phyloP scores from a whole-genome alignment of 2,113 vertebrate genomes.

The Aix galericulata region DNA sequence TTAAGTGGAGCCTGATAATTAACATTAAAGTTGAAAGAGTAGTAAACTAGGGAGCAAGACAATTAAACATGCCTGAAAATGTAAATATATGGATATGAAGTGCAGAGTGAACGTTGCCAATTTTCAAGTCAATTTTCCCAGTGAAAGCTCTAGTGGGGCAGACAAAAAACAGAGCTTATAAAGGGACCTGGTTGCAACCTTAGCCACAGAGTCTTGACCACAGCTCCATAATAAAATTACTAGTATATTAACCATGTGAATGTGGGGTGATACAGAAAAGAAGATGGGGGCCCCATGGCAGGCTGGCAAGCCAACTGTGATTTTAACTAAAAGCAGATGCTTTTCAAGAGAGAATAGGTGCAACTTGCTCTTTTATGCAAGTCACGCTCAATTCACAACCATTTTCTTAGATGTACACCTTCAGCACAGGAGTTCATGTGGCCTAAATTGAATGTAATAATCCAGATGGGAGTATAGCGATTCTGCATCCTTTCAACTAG shows the following conservation, averaged over 20 bases:
- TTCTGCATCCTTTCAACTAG: slow-evolving; percentile 68
- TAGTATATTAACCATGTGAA: slow-evolving; percentile 70
- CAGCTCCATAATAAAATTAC: slow-evolving; percentile 70
- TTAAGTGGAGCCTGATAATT: neutral
- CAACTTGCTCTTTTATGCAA: slow-evolving; percentile 68
- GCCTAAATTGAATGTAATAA: slow-evolving; percentile 73
- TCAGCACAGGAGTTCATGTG: slow-evolving; percentile 70
- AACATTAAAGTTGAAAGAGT: slow-evolving; percentile 52
- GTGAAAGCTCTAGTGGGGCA: slow-evolving; percentile 48
- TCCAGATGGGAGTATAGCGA: slow-evolving; percentile 67
- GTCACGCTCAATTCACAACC: slow-evolving; percentile 69
- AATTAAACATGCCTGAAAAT: slow-evolving; percentile 57
- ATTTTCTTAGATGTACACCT: slow-evolving; percentile 73
- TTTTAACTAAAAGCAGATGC: slow-evolving; percentile 71
- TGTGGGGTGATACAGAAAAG: slow-evolving; percentile 55
- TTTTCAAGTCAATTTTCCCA: slow-evolving; percentile 65
- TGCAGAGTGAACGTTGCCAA: slow-evolving; percentile 44
- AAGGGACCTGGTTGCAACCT: slow-evolving; percentile 66
- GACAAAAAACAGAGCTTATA: slow-evolving; percentile 64
- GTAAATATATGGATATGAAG: slow-evolving; percentile 50
- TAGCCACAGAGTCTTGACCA: slow-evolving; percentile 66
- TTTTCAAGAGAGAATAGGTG: slow-evolving; percentile 55
- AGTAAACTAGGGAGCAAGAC: slow-evolving; percentile 28
- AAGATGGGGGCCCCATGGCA: slow-evolving; percentile 57
- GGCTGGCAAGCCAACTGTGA: slow-evolving; percentile 45